phyloP scores from a whole-genome alignment of 2,797 vertebrate genomes.

The Etheostoma nigrum region DNA sequence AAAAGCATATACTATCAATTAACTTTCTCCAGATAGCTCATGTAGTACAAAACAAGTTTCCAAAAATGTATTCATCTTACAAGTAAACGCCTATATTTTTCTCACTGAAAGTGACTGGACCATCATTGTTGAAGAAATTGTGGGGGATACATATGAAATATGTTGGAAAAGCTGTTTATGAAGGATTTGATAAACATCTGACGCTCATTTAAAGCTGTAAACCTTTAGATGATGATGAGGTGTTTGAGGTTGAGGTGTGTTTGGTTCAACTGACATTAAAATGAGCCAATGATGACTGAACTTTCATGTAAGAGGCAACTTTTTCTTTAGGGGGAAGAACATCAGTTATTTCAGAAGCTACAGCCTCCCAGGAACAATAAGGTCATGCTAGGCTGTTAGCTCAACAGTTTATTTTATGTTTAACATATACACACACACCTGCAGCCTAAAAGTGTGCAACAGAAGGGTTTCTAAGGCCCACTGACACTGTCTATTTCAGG shows the following conservation, averaged over 20 bases:
- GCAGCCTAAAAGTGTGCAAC: constrained; percentile 32
- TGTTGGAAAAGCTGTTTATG: not conserved
- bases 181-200: not conserved
- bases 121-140: not conserved
- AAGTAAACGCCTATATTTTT: not conserved
- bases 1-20: not conserved
- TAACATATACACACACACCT: constrained; percentile 4
- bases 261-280: not conserved
- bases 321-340: not conserved
- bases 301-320: not conserved
- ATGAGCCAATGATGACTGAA: not conserved
- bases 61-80: not conserved
- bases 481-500: constrained; percentile 83
- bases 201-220: not conserved
- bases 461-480: constrained; percentile 51
- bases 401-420: constrained; percentile 26
- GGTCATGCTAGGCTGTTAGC: not conserved
- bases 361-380: not conserved
- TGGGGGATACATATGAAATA: not conserved
- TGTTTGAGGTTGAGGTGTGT: not conserved
- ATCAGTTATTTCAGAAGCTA: not conserved
- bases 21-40: not conserved
- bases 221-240: not conserved
- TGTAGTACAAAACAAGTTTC: not conserved
- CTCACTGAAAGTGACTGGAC: not conserved